These are phyloP conservation scores for Peromyscus attwateri DNA, from an alignment of 2,797 vertebrate species.

Conservation along the genomic window DNA sequence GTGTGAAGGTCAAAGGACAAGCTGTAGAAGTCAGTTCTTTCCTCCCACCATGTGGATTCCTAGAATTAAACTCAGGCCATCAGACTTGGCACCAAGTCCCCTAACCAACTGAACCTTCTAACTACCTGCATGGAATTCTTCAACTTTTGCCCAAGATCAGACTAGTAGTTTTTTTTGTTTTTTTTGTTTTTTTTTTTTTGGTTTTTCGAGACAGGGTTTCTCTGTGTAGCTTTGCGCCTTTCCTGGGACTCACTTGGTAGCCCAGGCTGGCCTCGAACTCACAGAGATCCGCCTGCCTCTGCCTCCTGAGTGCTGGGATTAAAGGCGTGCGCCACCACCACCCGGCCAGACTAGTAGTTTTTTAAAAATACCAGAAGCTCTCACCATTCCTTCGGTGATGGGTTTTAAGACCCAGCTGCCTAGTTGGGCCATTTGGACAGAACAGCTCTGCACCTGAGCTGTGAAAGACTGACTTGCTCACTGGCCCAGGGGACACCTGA, in stretches of 20 bases:
- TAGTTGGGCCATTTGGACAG: neutral
- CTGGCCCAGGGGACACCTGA: neutral
- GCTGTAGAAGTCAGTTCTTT: neutral
- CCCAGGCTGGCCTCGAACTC: too few relatives aligned
- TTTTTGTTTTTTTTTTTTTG: too few relatives aligned
- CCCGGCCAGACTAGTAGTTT: neutral
- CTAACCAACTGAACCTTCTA: neutral
- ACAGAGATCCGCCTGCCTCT: too few relatives aligned
- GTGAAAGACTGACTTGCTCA: neutral
- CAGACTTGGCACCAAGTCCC: neutral
- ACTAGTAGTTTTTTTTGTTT: neutral
- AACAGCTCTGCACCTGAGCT: neutral
- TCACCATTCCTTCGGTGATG: neutral
- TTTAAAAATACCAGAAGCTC: slow-evolving; percentile 2
- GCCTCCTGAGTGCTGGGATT: too few relatives aligned
- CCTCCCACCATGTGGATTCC: neutral
- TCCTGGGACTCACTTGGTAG: too few relatives aligned
- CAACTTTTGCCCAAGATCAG: neutral
- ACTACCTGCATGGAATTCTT: neutral
- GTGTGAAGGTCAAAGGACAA: neutral
- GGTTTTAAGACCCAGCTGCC: neutral
- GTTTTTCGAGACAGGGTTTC: too few relatives aligned
- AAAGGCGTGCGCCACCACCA: too few relatives aligned
- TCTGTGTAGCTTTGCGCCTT: too few relatives aligned
- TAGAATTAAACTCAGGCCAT: neutral